Evolutionary conservation across 2,797 vertebrate genomes (phyloP).

Genomic region (Sebastes flavidus): DNA sequence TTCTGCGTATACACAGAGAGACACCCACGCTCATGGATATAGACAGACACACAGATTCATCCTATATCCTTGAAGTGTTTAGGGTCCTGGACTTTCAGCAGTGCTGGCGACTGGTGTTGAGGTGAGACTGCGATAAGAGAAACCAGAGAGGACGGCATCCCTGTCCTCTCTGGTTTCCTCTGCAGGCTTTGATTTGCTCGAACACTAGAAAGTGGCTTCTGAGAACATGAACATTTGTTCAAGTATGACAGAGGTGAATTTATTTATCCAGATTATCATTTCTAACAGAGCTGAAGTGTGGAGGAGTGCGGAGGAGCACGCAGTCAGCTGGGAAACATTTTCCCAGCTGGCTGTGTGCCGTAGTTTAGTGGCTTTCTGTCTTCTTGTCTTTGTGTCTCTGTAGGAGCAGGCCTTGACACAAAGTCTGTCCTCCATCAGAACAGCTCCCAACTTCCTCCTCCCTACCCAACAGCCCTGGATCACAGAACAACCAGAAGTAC

Average conservation of each 20-base stretch:
- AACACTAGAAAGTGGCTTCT: conserved; percentile 9
- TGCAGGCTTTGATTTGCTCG: conserved; percentile 44
- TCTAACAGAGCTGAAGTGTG: not conserved
- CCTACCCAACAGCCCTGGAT: conserved; percentile 77
- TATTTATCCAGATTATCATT: conserved; percentile 4
- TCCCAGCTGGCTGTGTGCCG: conserved; percentile 15
- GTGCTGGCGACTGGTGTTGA: conserved; percentile 57
- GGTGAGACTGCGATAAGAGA: conserved; percentile 58
- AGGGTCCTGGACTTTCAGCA: conserved; percentile 61
- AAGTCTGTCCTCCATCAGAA: conserved; percentile 74
- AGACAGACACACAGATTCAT: conserved; percentile 40
- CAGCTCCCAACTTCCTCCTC: conserved; percentile 74
- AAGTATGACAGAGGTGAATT: not conserved
- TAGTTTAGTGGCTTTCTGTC: conserved; percentile 64
- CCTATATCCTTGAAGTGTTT: conserved; percentile 66
- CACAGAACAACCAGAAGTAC: conserved; percentile 80
- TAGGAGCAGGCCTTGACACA: conserved; percentile 77
- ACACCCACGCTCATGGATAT: conserved; percentile 11
- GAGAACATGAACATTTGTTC: conserved; percentile 2
- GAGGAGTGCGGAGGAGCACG: conserved; percentile 15
- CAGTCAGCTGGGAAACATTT: not conserved
- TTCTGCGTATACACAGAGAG: conserved; percentile 45
- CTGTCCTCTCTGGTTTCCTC: conserved; percentile 58
- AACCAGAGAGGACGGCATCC: conserved; percentile 38
- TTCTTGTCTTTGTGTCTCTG: conserved; percentile 74